phyloP scores from a whole-genome alignment of 2,797 vertebrate genomes.

The Cossypha polioptera region DNA sequence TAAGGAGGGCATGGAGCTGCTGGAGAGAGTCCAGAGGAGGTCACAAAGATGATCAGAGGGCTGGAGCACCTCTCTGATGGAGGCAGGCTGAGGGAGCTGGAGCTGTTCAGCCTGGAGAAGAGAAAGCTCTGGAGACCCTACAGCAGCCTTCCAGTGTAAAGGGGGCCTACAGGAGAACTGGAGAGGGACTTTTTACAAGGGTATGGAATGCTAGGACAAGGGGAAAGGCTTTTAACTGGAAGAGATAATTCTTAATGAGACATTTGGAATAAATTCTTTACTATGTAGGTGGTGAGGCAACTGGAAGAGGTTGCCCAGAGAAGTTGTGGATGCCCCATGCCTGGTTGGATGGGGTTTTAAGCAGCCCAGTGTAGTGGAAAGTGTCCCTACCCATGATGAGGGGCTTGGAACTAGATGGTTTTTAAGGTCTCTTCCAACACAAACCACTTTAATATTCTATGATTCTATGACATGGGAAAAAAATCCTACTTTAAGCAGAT shows the following conservation, averaged over 20 bases:
- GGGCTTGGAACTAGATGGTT: not conserved
- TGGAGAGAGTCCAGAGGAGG: not conserved
- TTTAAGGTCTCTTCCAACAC: not conserved
- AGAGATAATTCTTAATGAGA: not conserved
- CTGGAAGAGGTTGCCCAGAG: not conserved
- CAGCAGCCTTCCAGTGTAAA: not conserved
- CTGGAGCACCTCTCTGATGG: not conserved
- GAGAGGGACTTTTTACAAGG: not conserved
- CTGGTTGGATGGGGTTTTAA: not conserved
- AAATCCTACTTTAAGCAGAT: not conserved
- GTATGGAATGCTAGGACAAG: not conserved
- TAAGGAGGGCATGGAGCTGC: not conserved
- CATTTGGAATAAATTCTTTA: not conserved
- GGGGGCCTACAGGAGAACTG: not conserved
- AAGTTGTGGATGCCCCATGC: not conserved
- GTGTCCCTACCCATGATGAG: not conserved
- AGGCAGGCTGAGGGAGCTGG: not conserved
- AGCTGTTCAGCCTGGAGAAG: not conserved
- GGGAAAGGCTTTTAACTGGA: not conserved
- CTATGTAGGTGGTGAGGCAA: not conserved
- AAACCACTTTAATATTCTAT: not conserved
- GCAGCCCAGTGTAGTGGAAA: not conserved
- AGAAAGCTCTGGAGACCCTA: not conserved
- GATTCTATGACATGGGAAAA: not conserved
- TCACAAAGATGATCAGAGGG: not conserved